Evolutionary conservation across 2,113 vertebrate genomes (phyloP), one percentile per base, ranked within the genome.

Genomic region (Etheostoma spectabile): DNA sequence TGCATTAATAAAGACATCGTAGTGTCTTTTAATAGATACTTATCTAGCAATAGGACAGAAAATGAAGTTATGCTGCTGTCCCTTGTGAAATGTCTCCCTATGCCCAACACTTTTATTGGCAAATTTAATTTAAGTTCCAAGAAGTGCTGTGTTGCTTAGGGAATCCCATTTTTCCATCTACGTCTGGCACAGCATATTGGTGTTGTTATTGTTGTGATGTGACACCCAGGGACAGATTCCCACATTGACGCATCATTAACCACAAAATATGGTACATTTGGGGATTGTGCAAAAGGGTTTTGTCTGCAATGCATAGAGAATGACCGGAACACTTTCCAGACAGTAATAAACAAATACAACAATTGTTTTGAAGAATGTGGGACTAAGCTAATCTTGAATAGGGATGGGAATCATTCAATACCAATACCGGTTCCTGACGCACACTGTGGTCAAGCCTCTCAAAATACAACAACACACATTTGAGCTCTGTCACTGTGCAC

Each of bases 201-300:
- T 73, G 24, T 85, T 72, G 6, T 74, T 77, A 18, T 73, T 76
- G 72, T 55, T 75, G 67, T 81, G 65, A 83, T 80, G 72, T 79
- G 83, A 88, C 77, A 74, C 4, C 12, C 22, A 83, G 33, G 24
- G 22, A 79, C 83, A 77, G 49, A 79, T 86, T 83, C 59, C 87
- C 88, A 86, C 77, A 84, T 30, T 68, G 83, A 88, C 38, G 75
- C 76, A 84, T 63, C 30, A 53, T 59, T 55, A 61, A 77, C 66
- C 71, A 22, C 78, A 83, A 90, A 80, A 83, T 77, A 84, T 55
- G 77, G 66, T 72, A 71, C 84, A 33, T 76, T 69, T 45, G 83
- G 74, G 86, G 30, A 75, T 89, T 91, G 85, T 82, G 79, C 62
- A 85, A 82, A 80, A 80, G n/a, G 48, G 75, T 84, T 91, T 89